Conservation (phyloP, 2,797 vertebrate genomes). For the Crotalus adamanteus region DNA sequence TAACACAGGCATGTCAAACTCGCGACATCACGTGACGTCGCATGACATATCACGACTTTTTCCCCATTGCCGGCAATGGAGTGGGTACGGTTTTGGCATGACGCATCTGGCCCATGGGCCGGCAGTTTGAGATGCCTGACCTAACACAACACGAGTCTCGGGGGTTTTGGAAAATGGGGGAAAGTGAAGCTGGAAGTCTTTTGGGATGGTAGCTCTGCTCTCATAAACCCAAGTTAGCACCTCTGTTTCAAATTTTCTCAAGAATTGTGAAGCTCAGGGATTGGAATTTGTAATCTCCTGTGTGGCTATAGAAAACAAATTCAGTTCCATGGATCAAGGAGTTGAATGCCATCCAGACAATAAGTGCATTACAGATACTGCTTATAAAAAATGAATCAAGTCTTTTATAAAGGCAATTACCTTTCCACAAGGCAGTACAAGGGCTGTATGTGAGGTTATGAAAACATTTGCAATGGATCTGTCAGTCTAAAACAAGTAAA, state of each 20-base stretch:
- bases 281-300: background rate
- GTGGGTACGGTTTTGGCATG: no score
- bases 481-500: background rate
- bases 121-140: background rate
- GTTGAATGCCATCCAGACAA: constrained; percentile 18
- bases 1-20: no score
- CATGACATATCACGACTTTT: no score
- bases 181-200: background rate
- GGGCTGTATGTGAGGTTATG: background rate
- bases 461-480: background rate
- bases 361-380: background rate
- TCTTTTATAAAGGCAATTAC: constrained; percentile 18
- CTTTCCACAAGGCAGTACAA: background rate
- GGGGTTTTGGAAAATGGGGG: background rate
- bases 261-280: background rate
- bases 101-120: no score
- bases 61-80: no score
- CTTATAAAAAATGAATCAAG: constrained; percentile 30
- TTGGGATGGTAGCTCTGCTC: background rate
- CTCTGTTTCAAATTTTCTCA: rapidly evolving
- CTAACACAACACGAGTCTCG: background rate
- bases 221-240: background rate
- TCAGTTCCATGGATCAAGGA: background rate
- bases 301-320: background rate
- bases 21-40: no score